phyloP scores from a whole-genome alignment of 1,140 invertebrate genomes.

The Stegodyphus dumicola region DNA sequence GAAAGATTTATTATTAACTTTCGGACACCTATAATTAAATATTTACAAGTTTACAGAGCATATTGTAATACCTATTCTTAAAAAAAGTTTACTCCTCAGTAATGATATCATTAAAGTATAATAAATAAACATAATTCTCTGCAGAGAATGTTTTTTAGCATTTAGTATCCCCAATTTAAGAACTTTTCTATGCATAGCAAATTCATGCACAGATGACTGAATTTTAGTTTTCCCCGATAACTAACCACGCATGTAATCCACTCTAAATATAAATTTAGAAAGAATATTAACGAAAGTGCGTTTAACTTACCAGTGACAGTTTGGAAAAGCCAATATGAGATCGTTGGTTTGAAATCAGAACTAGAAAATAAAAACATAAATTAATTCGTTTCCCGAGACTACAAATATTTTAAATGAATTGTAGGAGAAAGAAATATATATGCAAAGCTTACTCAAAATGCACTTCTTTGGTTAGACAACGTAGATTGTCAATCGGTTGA shows the following conservation, averaged over 20 bases:
- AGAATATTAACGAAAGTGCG: too few relatives aligned
- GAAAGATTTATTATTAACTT: neutral
- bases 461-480: constrained; percentile 94
- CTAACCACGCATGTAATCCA: too few relatives aligned
- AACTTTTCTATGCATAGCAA: too few relatives aligned
- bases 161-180: too few relatives aligned
- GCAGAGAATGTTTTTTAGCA: too few relatives aligned
- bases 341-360: constrained; percentile 89
- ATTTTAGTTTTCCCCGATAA: too few relatives aligned
- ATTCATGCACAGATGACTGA: too few relatives aligned
- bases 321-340: constrained; percentile 94
- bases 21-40: neutral
- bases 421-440: neutral
- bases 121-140: too few relatives aligned
- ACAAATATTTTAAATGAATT: neutral
- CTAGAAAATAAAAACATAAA: constrained; percentile 18
- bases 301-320: constrained; percentile 79
- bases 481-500: constrained; percentile 91
- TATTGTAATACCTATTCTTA: too few relatives aligned
- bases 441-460: constrained; percentile 76
- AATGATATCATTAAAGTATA: too few relatives aligned
- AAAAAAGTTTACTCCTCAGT: too few relatives aligned
- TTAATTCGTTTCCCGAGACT: neutral
- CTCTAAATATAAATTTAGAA: too few relatives aligned
- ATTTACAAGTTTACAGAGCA: neutral